Evolutionary conservation across 1,140 invertebrate species (phyloP), one percentile per base, ranked within the genome.

Genomic region (Pseudomyrmex sp.): DNA sequence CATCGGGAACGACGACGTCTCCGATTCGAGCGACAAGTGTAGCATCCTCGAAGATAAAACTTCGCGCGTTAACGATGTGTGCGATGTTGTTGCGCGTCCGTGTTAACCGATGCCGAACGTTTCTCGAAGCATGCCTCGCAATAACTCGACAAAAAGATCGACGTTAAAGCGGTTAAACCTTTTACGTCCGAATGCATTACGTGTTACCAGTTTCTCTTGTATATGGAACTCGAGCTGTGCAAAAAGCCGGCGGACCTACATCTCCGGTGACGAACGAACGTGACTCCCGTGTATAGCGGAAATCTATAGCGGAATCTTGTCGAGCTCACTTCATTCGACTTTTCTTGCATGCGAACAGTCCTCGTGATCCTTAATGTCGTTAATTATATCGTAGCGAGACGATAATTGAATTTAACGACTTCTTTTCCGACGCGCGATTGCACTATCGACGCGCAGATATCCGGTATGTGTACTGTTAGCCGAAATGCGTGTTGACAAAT

Each of bases 171-270:
- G 83, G 75, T 83, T 86, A 87, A 79, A 58, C 79, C 68, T 87
- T 86, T 77, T 59, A 62, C 70, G 70, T 74, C 84, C 66, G 35
- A 44, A 70, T 48, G 54, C 61, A 85, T 83, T 61, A 59, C n/a
- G 80, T 85, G 90, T 90, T 35, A 90, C 89, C 88, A 82, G 75
- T 87, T 83, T 88, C 86, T 90, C 90, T 86, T 91, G 35, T 35
- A 91, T 89, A 92, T 90, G 91, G 90, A 88, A 88, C 86, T 83
- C 68, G 86, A 76, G 85, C 85, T 35, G 35, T 35, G 84, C 91
- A 92, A 93, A 93, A 92, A 93, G 88, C 89, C 86, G 87, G 85
- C 73, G 84, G 89, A 88, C 91, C 88, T 90, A 84, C 79, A 82
- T 86, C 85, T 87, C 65, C 77, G 10, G 23, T 52, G 74, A 87